Base-by-base conservation (phyloP, 1,140 invertebrate species). In the Diabrotica virgifera region DNA sequence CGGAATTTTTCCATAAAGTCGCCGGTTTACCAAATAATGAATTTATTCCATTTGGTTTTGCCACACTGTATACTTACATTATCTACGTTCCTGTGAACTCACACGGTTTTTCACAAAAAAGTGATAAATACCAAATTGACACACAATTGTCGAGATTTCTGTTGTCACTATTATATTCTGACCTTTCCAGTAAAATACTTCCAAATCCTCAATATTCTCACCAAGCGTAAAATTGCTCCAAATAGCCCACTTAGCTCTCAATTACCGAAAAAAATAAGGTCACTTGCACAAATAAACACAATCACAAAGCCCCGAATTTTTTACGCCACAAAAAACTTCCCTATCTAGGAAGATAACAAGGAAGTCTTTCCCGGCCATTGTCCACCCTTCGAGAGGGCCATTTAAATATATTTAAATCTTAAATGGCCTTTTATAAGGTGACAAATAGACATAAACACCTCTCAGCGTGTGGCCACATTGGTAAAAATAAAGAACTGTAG, bases 401-500 rank as follows among this genome's bases (percentile, higher is more conserved):
- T 53, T 62, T 62, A 62, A 62, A 62, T 54, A 38, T 53, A 53
- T 62, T 62, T 62, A 62, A 62, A 62, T 52, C 40, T 46, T 46
- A 46, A 46, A 46, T 46, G 40, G 40, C 5, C 40, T 46, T 46
- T 46, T 62, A 62, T 62, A n/a, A 62, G 59, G 51, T 62, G 59
- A 62, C 59, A 62, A 62, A 62, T 62, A 62, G 51, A 62, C 12
- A 62, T 62, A 62, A 62, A 62, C 59, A 53, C 59, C 59, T 62
- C 59, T 36, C 59, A 62, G 59, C 59, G 59, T 62, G 59, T 53
- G 59, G 59, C 59, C 50, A 36, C 40, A 53, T 35, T 51, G 59
- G 50, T 62, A 53, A 52, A 62, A 62, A 62, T 62, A 62, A 36
- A 62, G 40, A 51, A 10, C 24, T 11, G 13, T 38, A 51, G 51